Base-by-base conservation (phyloP, 2,888 invertebrate species). In the Mycalesis mineus region DNA sequence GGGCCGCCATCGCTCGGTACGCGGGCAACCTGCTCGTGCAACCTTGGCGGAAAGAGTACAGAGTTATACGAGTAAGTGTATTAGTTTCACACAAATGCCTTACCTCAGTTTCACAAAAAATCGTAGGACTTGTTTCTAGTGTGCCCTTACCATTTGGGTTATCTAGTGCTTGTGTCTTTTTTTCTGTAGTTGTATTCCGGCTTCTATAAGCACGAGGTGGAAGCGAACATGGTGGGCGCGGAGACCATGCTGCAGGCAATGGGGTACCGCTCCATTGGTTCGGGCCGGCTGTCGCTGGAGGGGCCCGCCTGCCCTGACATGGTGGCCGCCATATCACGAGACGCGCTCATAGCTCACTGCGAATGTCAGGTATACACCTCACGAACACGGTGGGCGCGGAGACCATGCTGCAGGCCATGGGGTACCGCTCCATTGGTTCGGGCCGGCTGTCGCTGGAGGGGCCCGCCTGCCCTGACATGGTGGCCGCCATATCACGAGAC, bases 1-100 rank as follows among this genome's bases (percentile, higher is more conserved):
- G 96, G 92, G 94, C 95, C 69, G 94, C 96, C 33, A 91, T 97
- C 65, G 96, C 95, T 60, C 91, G 95, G 65, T 97, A 97, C 79
- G 97, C 97, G 1, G 94, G 93, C 57, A 97, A 97, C 83, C 87
- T 97, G 61, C 88, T 96, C 53, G 92, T 94, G 11, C 96, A 97
- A 76, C 96, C 97, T 4, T 97, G 97, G 97, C 88, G 97, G 66
- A 95, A 94, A 77, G 97, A 97, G 79, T 97, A 95, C 77, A 91
- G 93, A 68, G 92, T 92, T 61, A 92, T 97, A 62, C 93, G 95
- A 91, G 97, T 96, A 74, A 79, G 80, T 22, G 22, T 22, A 22
- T 22, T 22, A n/a, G n/a, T n/a, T n/a, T n/a, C n/a, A n/a, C n/a
- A n/a, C n/a, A n/a, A n/a, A n/a, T n/a, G n/a, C n/a, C n/a, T n/a